Percentiles rank a stretch among this genome's conserved stretches.
These are phyloP conservation scores for Drosophila aff. DNA, from an alignment of 1,140 invertebrate genomes.

Conservation along the genomic window DNA sequence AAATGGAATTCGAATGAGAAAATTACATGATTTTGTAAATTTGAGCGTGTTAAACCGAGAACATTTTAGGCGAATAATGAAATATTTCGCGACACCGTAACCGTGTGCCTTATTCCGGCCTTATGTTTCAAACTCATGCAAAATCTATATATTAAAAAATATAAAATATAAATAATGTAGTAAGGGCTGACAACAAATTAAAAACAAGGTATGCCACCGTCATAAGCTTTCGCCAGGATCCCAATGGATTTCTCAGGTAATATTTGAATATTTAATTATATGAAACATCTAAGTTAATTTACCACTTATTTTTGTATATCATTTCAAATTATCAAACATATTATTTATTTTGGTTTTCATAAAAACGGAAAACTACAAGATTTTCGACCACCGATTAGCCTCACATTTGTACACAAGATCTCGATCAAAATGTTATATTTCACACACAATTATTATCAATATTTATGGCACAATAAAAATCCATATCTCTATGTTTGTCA, in stretches of 20 bases:
- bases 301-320: neutral
- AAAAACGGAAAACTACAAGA: too few relatives aligned
- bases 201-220: neutral
- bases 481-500: too few relatives aligned
- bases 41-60: slow-evolving; percentile 23
- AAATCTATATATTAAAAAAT: slow-evolving; percentile 5
- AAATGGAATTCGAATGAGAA: slow-evolving; percentile 16
- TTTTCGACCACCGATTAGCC: neutral
- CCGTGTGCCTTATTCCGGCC: slow-evolving; percentile 80
- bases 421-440: too few relatives aligned
- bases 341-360: neutral
- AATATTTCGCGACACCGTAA: slow-evolving; percentile 54
- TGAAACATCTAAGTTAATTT: neutral
- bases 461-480: too few relatives aligned
- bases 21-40: slow-evolving; percentile 5
- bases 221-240: neutral
- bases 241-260: neutral
- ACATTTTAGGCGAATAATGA: slow-evolving; percentile 24
- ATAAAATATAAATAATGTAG: neutral
- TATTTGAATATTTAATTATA: neutral
- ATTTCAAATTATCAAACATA: neutral
- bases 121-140: slow-evolving; percentile 67
- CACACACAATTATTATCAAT: too few relatives aligned
- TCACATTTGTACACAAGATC: neutral
- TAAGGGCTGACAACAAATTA: neutral